These are phyloP conservation scores for Callipepla californica DNA, from an alignment of 2,113 vertebrate genomes.

Conservation along the genomic window DNA sequence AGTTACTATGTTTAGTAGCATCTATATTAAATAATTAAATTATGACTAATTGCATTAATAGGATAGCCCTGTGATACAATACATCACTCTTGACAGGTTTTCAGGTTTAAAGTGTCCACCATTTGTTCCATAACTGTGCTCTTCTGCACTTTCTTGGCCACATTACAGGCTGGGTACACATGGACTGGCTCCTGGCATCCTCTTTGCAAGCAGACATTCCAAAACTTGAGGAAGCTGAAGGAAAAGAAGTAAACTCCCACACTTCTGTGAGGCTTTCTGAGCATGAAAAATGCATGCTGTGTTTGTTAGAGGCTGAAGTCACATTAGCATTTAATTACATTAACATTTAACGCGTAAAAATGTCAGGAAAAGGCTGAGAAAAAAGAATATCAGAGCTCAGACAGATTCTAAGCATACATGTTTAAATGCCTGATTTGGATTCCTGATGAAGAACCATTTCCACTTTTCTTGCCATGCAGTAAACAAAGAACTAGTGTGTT, in stretches of 20 bases:
- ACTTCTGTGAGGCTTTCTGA: neutral
- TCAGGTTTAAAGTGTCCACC: neutral
- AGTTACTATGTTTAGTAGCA: neutral
- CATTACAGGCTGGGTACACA: neutral
- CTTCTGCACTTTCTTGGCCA: neutral
- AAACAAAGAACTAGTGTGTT: neutral
- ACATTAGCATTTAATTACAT: constrained; percentile 26
- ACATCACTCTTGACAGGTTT: neutral
- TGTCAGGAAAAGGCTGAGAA: constrained; percentile 32
- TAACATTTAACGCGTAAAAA: constrained; percentile 63
- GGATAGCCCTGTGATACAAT: neutral
- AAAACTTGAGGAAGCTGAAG: neutral
- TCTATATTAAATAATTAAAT: neutral
- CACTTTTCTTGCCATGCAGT: neutral
- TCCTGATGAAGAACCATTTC: neutral
- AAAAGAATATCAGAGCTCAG: neutral
- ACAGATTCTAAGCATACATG: neutral
- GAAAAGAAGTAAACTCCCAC: neutral
- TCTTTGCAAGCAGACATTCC: neutral
- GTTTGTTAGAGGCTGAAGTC: constrained; percentile 10
- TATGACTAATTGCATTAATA: neutral
- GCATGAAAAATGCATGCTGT: neutral
- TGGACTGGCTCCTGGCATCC: neutral
- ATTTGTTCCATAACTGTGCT: neutral
- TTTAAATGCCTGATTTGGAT: neutral